Evolutionary conservation across 2,888 invertebrate species (phyloP), one percentile per base, ranked within the genome.

Genomic region (Amblyteles armatorius): DNA sequence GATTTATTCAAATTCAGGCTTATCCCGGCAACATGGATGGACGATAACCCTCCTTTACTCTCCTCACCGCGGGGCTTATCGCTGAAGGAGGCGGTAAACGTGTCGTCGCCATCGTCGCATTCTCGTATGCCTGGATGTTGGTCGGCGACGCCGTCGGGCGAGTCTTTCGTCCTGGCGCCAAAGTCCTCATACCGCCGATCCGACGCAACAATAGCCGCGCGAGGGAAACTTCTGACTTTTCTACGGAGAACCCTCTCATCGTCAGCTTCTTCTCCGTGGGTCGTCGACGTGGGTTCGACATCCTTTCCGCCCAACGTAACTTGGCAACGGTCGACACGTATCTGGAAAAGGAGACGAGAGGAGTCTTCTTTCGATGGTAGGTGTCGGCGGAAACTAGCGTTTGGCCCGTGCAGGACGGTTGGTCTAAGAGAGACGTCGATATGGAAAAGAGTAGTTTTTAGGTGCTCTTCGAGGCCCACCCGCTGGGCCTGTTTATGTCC

Each of bases 1-100:
- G 85, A 85, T 85, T 85, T 85, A 85, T 85, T 85, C 85, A 85
- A 85, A 85, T 85, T 77, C 77, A 73, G 80, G 85, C 85, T 85
- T 85, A 85, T 85, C 85, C 85, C 76, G 71, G 52, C 72, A 63
- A 16, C 72, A 67, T 77, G 65, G 71, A 69, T 57, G 40, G 67
- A 77, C 50, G 71, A 73, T 79, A 68, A 77, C 79, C 57, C 57
- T 67, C 60, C 68, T 78, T 73, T 79, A 68, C 77, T 83, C 69
- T 52, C 69, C 48, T 78, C 73, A 48, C 68, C 29, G 52, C 33
- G 55, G 26, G 68, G 67, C 40, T 67, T 68, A 60, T 44, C 55
- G 73, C 11, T 63, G 72, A 83, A 85, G 80, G 63, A 83, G 77
- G 55, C 85, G 73, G 83, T 83, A 80, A 85, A 83, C 85, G 83